Evolutionary conservation across 2,797 vertebrate species (phyloP).

Genomic region (Protonibea diacanthus): DNA sequence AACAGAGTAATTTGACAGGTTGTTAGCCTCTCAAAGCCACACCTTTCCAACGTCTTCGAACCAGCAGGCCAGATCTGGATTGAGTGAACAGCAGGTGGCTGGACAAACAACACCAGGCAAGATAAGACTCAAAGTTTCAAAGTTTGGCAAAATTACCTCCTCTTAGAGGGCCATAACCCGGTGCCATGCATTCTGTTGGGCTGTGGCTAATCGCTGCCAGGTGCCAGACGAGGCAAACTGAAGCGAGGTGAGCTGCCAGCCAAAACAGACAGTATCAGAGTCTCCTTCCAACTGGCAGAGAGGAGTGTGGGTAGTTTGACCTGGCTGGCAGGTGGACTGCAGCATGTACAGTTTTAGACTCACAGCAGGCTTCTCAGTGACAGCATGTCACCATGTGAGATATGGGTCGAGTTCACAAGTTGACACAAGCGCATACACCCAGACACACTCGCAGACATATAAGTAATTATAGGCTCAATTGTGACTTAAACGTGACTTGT

Average conservation of each 20-base stretch:
- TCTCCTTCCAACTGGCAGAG: slow-evolving; percentile 63
- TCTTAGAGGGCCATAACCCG: slow-evolving; percentile 51
- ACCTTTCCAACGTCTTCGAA: slow-evolving; percentile 15
- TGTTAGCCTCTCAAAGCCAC: not conserved
- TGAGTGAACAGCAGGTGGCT: slow-evolving; percentile 54
- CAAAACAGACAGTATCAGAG: slow-evolving; percentile 70
- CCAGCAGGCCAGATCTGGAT: slow-evolving; percentile 29
- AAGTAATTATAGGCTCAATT: slow-evolving; percentile 59
- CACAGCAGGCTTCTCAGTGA: slow-evolving; percentile 59
- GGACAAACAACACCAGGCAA: slow-evolving; percentile 30
- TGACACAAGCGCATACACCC: slow-evolving; percentile 51
- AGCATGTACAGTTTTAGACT: slow-evolving; percentile 68
- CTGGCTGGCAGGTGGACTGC: slow-evolving; percentile 65
- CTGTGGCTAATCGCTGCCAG: slow-evolving; percentile 57
- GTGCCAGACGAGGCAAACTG: slow-evolving; percentile 52
- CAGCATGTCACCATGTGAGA: slow-evolving; percentile 62
- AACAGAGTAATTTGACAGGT: not conserved
- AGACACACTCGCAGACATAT: slow-evolving; percentile 20
- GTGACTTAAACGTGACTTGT: slow-evolving; percentile 38
- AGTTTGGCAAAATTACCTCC: slow-evolving; percentile 34
- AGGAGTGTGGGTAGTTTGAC: slow-evolving; percentile 65
- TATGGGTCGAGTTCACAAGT: slow-evolving; percentile 67
- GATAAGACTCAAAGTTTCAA: slow-evolving; percentile 37
- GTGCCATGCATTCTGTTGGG: slow-evolving; percentile 49
- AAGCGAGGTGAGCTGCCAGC: slow-evolving; percentile 47